Percentiles rank a stretch among this genome's conserved stretches.
Evolutionary conservation across 1,140 invertebrate genomes (phyloP).

Genomic region (Frieseomelitta varia): DNA sequence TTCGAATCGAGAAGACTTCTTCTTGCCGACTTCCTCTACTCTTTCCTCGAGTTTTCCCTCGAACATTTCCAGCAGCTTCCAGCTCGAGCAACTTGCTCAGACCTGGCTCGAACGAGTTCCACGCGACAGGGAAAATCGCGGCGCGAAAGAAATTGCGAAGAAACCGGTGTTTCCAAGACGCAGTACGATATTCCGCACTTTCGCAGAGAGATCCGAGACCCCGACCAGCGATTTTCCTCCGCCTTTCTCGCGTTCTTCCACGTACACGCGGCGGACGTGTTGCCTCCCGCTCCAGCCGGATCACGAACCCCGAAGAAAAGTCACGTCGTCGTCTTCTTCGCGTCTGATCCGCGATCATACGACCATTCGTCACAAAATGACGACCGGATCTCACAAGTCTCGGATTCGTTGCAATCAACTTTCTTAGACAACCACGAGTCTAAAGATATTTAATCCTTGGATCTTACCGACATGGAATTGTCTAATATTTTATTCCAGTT

Average conservation of each 20-base stretch:
- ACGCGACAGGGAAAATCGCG: constrained; percentile 6
- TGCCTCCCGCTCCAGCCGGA: too few relatives aligned
- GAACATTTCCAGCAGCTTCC: background rate
- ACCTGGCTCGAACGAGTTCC: background rate
- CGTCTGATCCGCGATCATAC: background rate
- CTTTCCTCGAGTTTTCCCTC: background rate
- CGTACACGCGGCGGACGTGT: background rate
- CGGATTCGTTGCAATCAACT: background rate
- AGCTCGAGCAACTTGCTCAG: background rate
- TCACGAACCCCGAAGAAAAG: background rate
- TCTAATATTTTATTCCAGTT: too few relatives aligned
- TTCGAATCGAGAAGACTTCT: constrained; percentile 17
- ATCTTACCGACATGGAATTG: too few relatives aligned
- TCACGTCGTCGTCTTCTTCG: background rate
- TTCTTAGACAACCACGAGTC: background rate
- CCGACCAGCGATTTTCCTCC: background rate
- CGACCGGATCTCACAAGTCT: too few relatives aligned
- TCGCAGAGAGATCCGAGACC: constrained; percentile 1
- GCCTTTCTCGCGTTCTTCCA: background rate
- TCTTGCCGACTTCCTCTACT: background rate
- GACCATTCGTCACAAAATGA: background rate
- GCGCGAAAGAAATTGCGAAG: constrained; percentile 27
- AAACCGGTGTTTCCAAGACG: constrained; percentile 3
- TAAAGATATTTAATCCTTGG: too few relatives aligned
- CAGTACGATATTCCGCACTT: constrained; percentile 34